phyloP scores from a whole-genome alignment of 2,888 invertebrate species.

The Gandaritis pyraliata region DNA sequence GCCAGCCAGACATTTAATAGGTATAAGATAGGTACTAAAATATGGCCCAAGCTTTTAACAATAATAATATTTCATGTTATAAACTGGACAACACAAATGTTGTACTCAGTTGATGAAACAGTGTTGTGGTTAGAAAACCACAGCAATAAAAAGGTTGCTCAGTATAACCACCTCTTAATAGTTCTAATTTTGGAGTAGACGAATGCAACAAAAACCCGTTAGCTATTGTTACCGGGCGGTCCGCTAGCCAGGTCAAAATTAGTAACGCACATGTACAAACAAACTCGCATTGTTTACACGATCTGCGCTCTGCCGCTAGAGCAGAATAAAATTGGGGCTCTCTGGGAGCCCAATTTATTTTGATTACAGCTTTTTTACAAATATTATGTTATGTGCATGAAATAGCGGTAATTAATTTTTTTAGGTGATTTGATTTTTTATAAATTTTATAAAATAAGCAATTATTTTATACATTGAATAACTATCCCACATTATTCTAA shows the following conservation, averaged over 20 bases:
- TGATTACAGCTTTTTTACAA: conserved; percentile 9
- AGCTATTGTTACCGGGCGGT: conserved; percentile 77
- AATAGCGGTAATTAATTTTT: too few relatives aligned
- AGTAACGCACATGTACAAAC: conserved; percentile 83
- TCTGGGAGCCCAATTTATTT: conserved; percentile 30
- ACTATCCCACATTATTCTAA: too few relatives aligned
- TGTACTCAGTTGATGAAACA: not conserved
- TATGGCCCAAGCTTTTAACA: too few relatives aligned
- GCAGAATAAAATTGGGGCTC: conserved; percentile 45
- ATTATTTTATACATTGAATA: too few relatives aligned
- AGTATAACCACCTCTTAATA: conserved; percentile 32
- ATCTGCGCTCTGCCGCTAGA: conserved; percentile 47
- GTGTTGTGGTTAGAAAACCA: conserved; percentile 25
- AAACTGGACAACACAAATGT: too few relatives aligned
- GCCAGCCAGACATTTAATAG: too few relatives aligned
- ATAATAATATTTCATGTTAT: too few relatives aligned
- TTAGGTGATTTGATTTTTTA: too few relatives aligned
- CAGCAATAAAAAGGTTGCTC: conserved; percentile 23
- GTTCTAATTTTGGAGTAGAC: conserved; percentile 66
- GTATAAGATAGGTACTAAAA: too few relatives aligned
- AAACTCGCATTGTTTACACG: conserved; percentile 77
- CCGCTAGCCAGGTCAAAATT: conserved; percentile 76
- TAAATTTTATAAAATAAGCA: too few relatives aligned
- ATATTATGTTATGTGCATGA: too few relatives aligned
- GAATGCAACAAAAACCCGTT: conserved; percentile 75